A percentile compares a stretch with the other conserved stretches of the same genome.
Evolutionary conservation across 2,113 vertebrate species (phyloP).

Genomic region (Bombycilla garrulus): DNA sequence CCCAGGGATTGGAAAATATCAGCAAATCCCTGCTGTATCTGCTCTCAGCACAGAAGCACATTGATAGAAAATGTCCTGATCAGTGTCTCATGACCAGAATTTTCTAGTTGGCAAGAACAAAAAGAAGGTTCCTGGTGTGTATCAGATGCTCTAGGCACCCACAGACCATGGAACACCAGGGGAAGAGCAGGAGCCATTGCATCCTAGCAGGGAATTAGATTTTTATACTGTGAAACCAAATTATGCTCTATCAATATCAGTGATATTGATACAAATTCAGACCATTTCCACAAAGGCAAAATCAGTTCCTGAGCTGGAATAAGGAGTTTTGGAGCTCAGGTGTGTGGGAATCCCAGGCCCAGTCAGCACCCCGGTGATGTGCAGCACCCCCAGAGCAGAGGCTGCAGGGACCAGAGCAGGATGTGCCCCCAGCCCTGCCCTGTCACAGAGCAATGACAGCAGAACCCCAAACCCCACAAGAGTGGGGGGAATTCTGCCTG

Average conservation of each 20-base stretch:
- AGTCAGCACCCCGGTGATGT: neutral
- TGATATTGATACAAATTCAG: neutral
- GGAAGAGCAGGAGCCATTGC: neutral
- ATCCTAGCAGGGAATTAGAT: neutral
- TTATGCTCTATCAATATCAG: neutral
- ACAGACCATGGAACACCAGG: neutral
- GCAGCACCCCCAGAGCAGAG: neutral
- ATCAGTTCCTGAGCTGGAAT: neutral
- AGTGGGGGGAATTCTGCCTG: conserved; percentile 15
- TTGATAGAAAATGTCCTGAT: neutral
- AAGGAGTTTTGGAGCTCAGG: neutral
- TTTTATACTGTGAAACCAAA: neutral
- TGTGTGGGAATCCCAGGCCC: neutral
- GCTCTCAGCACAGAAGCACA: neutral
- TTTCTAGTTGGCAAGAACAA: neutral
- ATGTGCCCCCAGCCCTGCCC: neutral
- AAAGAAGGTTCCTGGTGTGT: neutral
- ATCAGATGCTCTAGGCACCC: neutral
- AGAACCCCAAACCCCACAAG: conserved; percentile 18
- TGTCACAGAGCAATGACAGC: conserved; percentile 60
- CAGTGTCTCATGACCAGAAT: neutral
- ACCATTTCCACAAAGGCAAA: neutral
- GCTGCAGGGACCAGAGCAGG: neutral
- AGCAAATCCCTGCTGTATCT: neutral
- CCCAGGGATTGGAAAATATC: neutral